Base-by-base conservation (phyloP, 2,888 invertebrate species). In the Lasioglossum pauxillum region DNA sequence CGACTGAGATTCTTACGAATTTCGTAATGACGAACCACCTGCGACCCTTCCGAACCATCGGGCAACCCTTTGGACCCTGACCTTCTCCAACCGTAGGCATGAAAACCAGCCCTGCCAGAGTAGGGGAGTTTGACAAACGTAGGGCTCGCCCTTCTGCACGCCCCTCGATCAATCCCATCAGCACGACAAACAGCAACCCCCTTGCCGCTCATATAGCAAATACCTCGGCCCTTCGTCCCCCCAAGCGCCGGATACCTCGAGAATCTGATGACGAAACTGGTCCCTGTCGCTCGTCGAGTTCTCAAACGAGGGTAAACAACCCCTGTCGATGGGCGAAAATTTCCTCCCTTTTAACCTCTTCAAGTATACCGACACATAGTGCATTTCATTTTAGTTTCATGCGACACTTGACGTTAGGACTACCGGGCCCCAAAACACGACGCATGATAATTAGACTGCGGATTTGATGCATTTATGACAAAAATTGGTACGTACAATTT, bases 91-190 rank as follows among this genome's bases (percentile, higher is more conserved):
- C 60, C 27, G 60, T 27, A 60, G 16, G 2, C 5, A 16, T 27
- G 60, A 60, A 60, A 60, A 60, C 60, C 14, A 60, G 14, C 14
- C 27, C 27, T 5, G 12, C 5, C 60, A 27, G 19, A 19, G 67
- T 12, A 67, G 67, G 19, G 67, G 14, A 27, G 27, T 60, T 27
- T 14, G 60, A 60, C 67, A 38, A 35, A 69, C 35, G 23, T 16
- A 12, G 46, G n/a, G 10, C 12, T n/a, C 64, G 10, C 81, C 80
- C 73, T 60, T 67, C 64, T 67, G 44, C 53, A 35, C 38, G 57
- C 46, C 81, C 73, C 76, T 73, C 60, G 64, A 83, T 76, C 83
- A 83, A 83, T 83, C 76, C 83, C 83, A 76, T 73, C 73, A 82
- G 19, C 83, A 64, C 46, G 72, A 75, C 75, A 82, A 83, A 83